phyloP scores from a whole-genome alignment of 2,888 invertebrate genomes.

The Julus scandinavius region DNA sequence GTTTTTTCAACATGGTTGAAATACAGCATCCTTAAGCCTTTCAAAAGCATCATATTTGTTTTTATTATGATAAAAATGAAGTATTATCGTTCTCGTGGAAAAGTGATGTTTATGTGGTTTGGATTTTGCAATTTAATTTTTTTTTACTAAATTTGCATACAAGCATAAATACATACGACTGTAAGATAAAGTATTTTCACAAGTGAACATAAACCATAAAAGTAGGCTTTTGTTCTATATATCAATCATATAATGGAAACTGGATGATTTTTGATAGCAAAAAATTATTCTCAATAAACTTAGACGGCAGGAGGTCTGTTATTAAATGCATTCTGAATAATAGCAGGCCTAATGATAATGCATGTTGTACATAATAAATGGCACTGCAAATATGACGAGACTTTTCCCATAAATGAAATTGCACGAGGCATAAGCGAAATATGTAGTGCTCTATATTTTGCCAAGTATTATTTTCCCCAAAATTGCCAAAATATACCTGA shows the following conservation, averaged over 20 bases:
- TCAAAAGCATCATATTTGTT: too few species aligned
- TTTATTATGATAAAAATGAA: neutral
- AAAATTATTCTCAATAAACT: conserved; percentile 4
- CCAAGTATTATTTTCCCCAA: neutral
- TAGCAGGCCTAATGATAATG: conserved; percentile 24
- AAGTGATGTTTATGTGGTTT: neutral
- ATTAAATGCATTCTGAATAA: conserved; percentile 8
- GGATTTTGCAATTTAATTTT: neutral
- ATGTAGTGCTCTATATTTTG: neutral
- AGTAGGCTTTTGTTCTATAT: neutral
- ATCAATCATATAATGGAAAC: conserved; percentile 38
- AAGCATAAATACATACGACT: neutral
- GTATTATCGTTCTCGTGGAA: neutral
- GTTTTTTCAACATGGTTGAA: too few species aligned
- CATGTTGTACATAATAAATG: neutral
- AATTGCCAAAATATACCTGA: neutral
- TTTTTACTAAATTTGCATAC: neutral
- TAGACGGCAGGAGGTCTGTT: conserved; percentile 24
- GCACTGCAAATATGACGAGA: conserved; percentile 11
- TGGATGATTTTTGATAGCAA: conserved; percentile 39
- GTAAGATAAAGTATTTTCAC: neutral
- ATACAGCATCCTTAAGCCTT: too few species aligned
- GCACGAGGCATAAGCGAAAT: neutral
- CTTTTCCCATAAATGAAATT: neutral
- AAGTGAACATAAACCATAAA: neutral